Base-by-base conservation (phyloP, 2,113 vertebrate species). In the Rhinogobius similis region DNA sequence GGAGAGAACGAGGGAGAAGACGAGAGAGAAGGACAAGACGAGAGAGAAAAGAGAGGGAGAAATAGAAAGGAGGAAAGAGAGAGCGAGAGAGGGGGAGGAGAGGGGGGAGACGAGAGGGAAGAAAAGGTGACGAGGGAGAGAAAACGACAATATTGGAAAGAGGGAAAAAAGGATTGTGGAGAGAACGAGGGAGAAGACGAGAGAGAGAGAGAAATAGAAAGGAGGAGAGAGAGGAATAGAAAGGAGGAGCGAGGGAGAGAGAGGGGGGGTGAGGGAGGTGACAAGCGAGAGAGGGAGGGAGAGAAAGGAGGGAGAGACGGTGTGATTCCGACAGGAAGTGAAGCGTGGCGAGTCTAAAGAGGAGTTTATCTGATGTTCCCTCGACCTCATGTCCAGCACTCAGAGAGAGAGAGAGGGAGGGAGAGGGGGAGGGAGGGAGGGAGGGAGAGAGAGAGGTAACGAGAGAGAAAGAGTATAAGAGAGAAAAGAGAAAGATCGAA, bases 11-110 rank as follows among this genome's bases (percentile, higher is more conserved):
- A 32, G 29, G 29, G 29, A 32, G 29, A 32, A 32, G 29, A 32
- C 3, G 29, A 6, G 6, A 6, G 6, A 6, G 6, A 6, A 32
- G 29, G 29, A 32, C 5, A 39, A 39, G 29, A 6, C 3, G 6
- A 6, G 6, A 6, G 6, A 6, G 29, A 32, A 6, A 32, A 6
- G 6, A 6, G 44, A 4, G 44, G 13, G 18, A 20, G 44, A 48
- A 6, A 20, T 2, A 5, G 44, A 48, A 16, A 4, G 7, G 3
- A 32, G 1, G 1, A 10, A 6, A 4, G 94, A 93, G 92, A 88
- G 89, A 83, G 90, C 50, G 68, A n/a, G 72, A 18, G 59, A 20
- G 26, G n/a, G 65, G 16, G 29, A 29, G 65, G n/a, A 64, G 62
- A 43, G 70, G 50, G 67, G 46, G 61, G 36, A 27, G 59, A 64